A percentile compares a stretch with the other conserved stretches of the same genome.
Evolutionary conservation across 1,140 invertebrate genomes (phyloP).

Genomic region (Rhagoletis pomonella): DNA sequence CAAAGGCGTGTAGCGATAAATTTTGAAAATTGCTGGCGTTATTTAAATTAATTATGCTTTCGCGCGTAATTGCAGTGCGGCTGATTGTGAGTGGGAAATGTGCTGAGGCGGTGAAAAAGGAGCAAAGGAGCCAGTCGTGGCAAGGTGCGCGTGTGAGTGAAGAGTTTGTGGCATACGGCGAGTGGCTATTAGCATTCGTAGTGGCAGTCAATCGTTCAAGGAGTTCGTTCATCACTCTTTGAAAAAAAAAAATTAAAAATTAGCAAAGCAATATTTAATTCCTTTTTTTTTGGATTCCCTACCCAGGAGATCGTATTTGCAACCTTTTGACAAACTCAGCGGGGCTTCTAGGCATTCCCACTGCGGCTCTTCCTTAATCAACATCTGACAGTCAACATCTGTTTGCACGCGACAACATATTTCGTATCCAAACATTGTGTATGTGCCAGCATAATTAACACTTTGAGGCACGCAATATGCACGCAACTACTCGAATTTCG

Average conservation of each 20-base stretch:
- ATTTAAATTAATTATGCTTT: constrained; percentile 43
- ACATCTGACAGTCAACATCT: neutral
- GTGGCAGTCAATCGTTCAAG: neutral
- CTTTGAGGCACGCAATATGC: constrained; percentile 44
- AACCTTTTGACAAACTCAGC: neutral
- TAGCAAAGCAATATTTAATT: too few relatives aligned
- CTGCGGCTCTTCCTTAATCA: too few relatives aligned
- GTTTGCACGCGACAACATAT: neutral
- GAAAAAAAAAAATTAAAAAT: neutral
- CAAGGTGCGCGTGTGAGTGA: neutral
- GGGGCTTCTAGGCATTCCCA: neutral
- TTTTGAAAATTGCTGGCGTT: constrained; percentile 47
- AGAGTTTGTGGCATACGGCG: neutral
- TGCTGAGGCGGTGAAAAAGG: neutral
- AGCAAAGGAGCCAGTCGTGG: neutral
- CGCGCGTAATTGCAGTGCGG: neutral
- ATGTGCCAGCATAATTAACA: constrained; percentile 43
- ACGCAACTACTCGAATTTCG: constrained; percentile 39
- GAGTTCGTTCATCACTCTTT: neutral
- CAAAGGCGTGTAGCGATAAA: neutral
- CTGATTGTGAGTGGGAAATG: neutral
- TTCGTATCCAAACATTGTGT: neutral
- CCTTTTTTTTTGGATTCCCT: too few relatives aligned
- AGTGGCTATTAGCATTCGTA: neutral
- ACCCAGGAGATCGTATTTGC: neutral